phyloP scores from a whole-genome alignment of 2,797 vertebrate species.

The Siniperca undulata region DNA sequence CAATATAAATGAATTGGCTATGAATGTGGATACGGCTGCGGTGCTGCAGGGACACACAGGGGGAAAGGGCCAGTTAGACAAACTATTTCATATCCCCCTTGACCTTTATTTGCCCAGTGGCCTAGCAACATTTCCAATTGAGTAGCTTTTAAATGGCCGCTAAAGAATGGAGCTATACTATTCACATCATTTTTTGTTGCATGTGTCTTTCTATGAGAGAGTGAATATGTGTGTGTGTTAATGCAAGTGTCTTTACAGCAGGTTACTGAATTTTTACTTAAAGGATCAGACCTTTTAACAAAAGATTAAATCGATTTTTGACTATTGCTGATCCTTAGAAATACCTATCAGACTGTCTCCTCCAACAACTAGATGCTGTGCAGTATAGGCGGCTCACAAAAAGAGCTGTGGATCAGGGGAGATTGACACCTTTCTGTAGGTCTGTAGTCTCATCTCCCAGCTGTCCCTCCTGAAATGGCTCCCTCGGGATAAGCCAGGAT shows the following conservation, averaged over 20 bases:
- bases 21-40: constrained; percentile 75
- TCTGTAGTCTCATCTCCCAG: constrained; percentile 77
- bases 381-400: constrained; percentile 60
- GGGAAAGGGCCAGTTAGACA: constrained; percentile 79
- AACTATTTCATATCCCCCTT: constrained; percentile 84
- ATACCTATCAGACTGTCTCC: constrained; percentile 50
- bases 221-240: constrained; percentile 10
- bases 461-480: constrained; percentile 81
- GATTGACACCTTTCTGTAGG: constrained; percentile 82
- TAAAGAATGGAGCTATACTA: constrained; percentile 73
- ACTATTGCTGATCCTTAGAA: constrained; percentile 59
- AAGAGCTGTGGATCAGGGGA: constrained; percentile 74
- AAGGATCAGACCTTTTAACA: constrained; percentile 55
- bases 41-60: constrained; percentile 68
- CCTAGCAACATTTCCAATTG: constrained; percentile 79
- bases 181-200: constrained; percentile 50
- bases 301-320: constrained; percentile 63
- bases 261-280: constrained; percentile 44
- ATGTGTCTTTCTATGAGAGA: constrained; percentile 39
- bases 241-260: constrained; percentile 42
- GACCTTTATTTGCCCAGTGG: constrained; percentile 86
- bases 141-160: constrained; percentile 80
- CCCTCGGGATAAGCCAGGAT: constrained; percentile 80
- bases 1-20: constrained; percentile 84
- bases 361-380: constrained; percentile 37